Base-by-base conservation (phyloP, 2,113 vertebrate genomes). In the Meleagris gallopavo region DNA sequence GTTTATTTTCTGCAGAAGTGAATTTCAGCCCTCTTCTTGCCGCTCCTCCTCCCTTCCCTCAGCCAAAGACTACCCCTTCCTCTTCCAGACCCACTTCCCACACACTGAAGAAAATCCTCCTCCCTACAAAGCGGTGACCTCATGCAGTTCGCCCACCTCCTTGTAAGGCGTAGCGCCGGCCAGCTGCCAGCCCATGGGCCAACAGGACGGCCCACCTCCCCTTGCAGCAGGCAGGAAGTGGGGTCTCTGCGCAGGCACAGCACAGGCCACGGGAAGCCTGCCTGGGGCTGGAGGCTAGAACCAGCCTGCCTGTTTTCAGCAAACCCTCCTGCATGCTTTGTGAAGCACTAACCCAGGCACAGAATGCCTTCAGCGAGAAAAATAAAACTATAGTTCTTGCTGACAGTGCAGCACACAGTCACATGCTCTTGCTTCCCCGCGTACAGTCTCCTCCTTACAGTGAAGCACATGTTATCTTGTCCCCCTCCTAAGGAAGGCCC, bases 121-220 rank as follows among this genome's bases (percentile, higher is more conserved):
- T 94, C 92, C 94, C 66, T 72, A 32, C 1, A 25, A 65, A 89
- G 34, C 22, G 83, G 95, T 96, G 90, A 96, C 69, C 76, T 96
- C 92, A 96, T 92, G 73, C 95, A 75, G 69, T 90, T 72, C 64
- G 52, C 55, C 55, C 72, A 88, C 85, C 80, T 88, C 90, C 88
- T 86, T 92, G 25, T 90, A 90, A 17, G 70, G 92, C 86, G 77
- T 73, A 95, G 41, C 22, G 40, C 76, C 9, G 40, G 89, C 83
- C 21, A 5, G 32, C 61, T 6, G 94, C 95, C 95, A 95, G 83
- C 40, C 54, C 54, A 54, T 16, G 52, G 52, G 52, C 52, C 52
- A 54, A 57, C 17, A 32, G 55, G 55, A 32, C 55, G 55, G 55
- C 55, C 55, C 55, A 32, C 30, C 30, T 57, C 55, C 17, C 55